These are phyloP conservation scores for Herpetotheres cachinnans DNA, from an alignment of 2,113 vertebrate genomes.

Conservation along the genomic window DNA sequence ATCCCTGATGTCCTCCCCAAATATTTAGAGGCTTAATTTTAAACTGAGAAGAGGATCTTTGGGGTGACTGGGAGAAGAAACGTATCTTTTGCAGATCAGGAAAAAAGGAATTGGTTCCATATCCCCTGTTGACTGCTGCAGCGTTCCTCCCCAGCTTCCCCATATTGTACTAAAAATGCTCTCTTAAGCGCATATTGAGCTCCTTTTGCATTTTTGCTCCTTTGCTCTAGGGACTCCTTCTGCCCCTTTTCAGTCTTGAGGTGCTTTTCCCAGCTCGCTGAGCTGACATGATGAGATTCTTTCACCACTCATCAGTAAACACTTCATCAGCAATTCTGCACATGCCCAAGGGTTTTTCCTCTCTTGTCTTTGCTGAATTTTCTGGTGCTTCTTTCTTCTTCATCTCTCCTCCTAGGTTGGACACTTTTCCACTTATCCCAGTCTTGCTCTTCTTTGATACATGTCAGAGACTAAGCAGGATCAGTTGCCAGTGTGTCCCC, in stretches of 20 bases:
- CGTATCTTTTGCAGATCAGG: accelerated
- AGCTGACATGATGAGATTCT: conserved; percentile 6
- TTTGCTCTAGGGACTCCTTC: not conserved
- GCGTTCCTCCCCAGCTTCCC: not conserved
- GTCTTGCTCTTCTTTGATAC: conserved; percentile 12
- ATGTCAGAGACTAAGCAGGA: conserved; percentile 19
- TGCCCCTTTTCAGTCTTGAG: conserved; percentile 18
- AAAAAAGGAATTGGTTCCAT: not conserved
- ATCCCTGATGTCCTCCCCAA: not conserved
- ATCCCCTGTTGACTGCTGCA: not conserved
- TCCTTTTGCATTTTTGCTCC: not conserved
- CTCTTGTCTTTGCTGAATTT: conserved; percentile 7
- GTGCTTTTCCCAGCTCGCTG: conserved; percentile 4
- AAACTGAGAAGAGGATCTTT: not conserved
- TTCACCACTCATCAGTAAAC: conserved; percentile 27
- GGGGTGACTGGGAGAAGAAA: not conserved
- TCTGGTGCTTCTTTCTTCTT: not conserved
- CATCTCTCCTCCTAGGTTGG: not conserved
- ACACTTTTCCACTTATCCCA: not conserved
- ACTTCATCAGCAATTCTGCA: conserved; percentile 49
- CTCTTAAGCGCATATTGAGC: not conserved
- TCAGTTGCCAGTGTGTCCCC: not conserved
- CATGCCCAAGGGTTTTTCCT: not conserved
- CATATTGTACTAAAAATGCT: not conserved
- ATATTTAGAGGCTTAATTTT: not conserved